Percentiles rank a stretch among this genome's conserved stretches.
Evolutionary conservation across 2,797 vertebrate genomes (phyloP).

Genomic region (Bradypodion ventrale): DNA sequence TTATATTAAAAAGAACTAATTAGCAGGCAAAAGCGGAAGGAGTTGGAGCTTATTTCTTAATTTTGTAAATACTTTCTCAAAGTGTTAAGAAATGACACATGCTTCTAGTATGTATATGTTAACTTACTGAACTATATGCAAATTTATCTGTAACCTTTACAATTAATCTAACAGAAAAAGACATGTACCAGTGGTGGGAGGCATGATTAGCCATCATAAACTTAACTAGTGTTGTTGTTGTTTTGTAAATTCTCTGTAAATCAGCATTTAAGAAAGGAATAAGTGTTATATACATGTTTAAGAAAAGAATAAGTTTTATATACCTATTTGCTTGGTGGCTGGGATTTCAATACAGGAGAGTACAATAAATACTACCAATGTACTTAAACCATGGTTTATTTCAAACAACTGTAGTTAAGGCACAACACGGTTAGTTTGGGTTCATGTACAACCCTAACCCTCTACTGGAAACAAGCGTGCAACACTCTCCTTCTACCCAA

Average conservation of each 20-base stretch:
- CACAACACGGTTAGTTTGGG: too few species aligned
- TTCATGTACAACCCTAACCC: too few species aligned
- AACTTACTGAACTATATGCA: not conserved
- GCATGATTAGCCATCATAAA: not conserved
- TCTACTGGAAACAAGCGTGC: too few species aligned
- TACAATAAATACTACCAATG: too few species aligned
- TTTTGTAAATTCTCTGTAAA: not conserved
- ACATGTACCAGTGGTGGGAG: not conserved
- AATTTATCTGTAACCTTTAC: not conserved
- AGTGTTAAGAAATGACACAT: not conserved
- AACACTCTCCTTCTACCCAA: not conserved
- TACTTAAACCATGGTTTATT: too few species aligned
- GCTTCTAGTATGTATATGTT: not conserved
- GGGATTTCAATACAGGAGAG: too few species aligned
- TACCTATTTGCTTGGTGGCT: too few species aligned
- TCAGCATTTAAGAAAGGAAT: not conserved
- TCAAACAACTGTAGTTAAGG: too few species aligned
- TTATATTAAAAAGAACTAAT: constrained; percentile 38
- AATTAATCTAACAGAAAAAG: not conserved
- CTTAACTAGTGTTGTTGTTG: not conserved
- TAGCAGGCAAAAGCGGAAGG: constrained; percentile 9
- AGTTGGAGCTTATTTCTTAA: not conserved
- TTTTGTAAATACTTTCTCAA: constrained; percentile 4
- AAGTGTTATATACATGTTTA: not conserved
- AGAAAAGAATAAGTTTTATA: too few species aligned